These are phyloP conservation scores for Dynastes hyllus DNA, from an alignment of 2,888 invertebrate species.

Conservation along the genomic window DNA sequence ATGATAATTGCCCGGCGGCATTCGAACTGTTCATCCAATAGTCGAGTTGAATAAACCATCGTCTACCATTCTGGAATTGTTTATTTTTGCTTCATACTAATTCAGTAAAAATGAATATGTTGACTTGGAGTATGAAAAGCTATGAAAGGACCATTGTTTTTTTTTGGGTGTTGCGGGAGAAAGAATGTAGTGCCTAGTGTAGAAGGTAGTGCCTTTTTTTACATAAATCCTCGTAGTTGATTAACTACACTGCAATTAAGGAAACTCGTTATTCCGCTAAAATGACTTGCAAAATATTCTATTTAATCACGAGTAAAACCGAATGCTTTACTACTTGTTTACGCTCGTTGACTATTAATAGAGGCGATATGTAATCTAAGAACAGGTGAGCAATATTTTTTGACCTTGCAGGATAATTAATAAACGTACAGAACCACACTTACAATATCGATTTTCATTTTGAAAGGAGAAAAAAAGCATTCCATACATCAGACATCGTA, in stretches of 20 bases:
- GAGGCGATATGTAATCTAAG: slow-evolving; percentile 21
- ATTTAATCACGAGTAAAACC: not conserved
- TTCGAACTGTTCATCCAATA: not conserved
- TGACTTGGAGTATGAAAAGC: no score
- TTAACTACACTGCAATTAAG: no score
- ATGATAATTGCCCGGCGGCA: not conserved
- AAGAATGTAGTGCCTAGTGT: no score
- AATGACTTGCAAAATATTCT: slow-evolving; percentile 1
- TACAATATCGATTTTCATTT: slow-evolving; percentile 7
- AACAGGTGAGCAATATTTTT: slow-evolving; percentile 33
- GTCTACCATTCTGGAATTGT: not conserved
- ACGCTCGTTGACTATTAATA: not conserved
- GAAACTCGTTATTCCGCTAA: no score
- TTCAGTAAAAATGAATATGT: no score
- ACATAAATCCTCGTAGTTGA: no score
- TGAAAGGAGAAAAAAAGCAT: not conserved
- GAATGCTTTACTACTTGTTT: slow-evolving; percentile 4
- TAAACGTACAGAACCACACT: slow-evolving; percentile 6
- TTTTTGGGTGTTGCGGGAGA: no score
- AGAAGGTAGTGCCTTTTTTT: no score
- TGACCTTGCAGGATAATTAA: slow-evolving; percentile 30
- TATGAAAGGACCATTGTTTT: no score
- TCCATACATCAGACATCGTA: not conserved
- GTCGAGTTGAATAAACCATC: not conserved
- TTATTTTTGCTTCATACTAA: not conserved